Evolutionary conservation across 1,140 invertebrate genomes (phyloP), one percentile per base, ranked within the genome.

Genomic region (Calliopsis andreniformis): DNA sequence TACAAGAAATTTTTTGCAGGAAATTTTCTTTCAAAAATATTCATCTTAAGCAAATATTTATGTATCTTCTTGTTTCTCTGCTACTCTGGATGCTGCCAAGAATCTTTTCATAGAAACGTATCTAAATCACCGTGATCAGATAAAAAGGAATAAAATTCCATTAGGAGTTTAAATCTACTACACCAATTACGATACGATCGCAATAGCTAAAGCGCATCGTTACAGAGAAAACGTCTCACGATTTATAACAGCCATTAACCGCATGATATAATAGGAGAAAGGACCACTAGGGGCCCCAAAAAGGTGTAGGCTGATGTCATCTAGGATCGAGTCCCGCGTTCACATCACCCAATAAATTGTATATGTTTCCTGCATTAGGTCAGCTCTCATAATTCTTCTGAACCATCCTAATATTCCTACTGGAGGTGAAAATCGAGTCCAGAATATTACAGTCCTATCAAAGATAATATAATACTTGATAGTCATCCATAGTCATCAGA

Each of bases 371-470:
- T n/a, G n/a, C 45, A 23, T 64, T 73, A 49, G 35, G 55, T 66
- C 53, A 56, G 71, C 30, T 10, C 62, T 67, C 70, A 49, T 73
- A 56, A 73, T 16, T 56, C 49, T 66, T 55, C 3, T 1, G n/a
- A 32, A 23, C 18, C 56, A 75, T 56, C 42, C n/a, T 23, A 0
- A 5, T 58, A 58, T 20, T 14, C 10, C 45, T 16, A 28, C 14
- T 25, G 55, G 32, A 39, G 20, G 20, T 23, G 28, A 47, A 39
- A 66, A 10, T 18, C 6, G 39, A 43, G n/a, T n/a, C n/a, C n/a
- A n/a, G n/a, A n/a, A n/a, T n/a, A n/a, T n/a, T n/a, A n/a, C n/a
- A n/a, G n/a, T n/a, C n/a, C n/a, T n/a, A n/a, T n/a, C n/a, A n/a
- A n/a, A n/a, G n/a, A n/a, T n/a, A n/a, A n/a, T n/a, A n/a, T n/a